phyloP scores from a whole-genome alignment of 1,140 invertebrate genomes.

The Musca vetustissima region DNA sequence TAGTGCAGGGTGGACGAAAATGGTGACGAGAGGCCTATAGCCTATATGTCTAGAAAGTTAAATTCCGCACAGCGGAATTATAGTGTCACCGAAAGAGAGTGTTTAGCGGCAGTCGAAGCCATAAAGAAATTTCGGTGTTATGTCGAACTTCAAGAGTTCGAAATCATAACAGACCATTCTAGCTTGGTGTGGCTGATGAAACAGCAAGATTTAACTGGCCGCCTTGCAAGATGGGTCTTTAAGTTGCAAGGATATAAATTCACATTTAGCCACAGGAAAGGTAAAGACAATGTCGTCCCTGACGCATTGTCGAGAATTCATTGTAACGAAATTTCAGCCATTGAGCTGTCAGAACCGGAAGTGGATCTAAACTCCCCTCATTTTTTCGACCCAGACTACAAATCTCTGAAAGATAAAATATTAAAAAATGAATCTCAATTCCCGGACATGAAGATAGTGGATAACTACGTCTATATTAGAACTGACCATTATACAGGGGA shows the following conservation, averaged over 20 bases:
- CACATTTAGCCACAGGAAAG: conserved; percentile 17
- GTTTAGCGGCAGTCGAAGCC: conserved; percentile 10
- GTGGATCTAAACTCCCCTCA: conserved; percentile 6
- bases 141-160: conserved; percentile 10
- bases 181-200: conserved; percentile 18
- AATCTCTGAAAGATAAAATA: not conserved
- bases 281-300: conserved; percentile 14
- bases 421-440: not conserved
- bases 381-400: not conserved
- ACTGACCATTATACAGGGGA: not conserved
- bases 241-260: conserved; percentile 15
- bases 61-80: conserved; percentile 28
- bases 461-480: conserved; percentile 11
- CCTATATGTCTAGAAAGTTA: conserved; percentile 28
- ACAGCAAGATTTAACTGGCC: conserved; percentile 15
- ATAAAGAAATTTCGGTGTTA: conserved; percentile 22
- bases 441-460: not conserved
- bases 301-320: conserved; percentile 19
- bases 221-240: conserved; percentile 20
- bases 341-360: not conserved
- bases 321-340: not conserved
- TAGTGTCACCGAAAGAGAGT: conserved; percentile 24
- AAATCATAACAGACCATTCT: conserved; percentile 4
- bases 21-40: not conserved
- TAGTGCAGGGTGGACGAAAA: conserved; percentile 7